Percentiles rank a stretch among this genome's conserved stretches.
These are phyloP conservation scores for Belonocnema kinseyi DNA, from an alignment of 1,140 invertebrate genomes.

Conservation along the genomic window DNA sequence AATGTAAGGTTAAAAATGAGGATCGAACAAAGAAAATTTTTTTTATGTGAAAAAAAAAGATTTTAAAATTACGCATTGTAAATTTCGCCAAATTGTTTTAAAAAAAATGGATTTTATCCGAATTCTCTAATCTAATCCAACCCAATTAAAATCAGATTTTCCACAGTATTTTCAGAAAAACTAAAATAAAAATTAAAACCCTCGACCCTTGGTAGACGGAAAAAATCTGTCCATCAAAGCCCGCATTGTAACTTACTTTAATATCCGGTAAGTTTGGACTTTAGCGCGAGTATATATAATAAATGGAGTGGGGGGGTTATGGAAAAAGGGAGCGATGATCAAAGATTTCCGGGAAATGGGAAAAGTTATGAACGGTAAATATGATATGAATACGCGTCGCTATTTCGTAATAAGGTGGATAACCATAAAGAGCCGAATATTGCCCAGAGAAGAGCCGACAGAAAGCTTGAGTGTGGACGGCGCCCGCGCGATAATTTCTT, in stretches of 20 bases:
- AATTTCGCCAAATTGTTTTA: too few relatives aligned
- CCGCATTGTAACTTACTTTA: slow-evolving; percentile 14
- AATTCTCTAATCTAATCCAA: too few relatives aligned
- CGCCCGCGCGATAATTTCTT: slow-evolving; percentile 53
- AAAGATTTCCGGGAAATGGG: slow-evolving; percentile 14
- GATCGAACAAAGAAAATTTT: too few relatives aligned
- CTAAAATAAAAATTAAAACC: background rate
- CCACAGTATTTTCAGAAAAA: background rate
- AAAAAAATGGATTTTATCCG: too few relatives aligned
- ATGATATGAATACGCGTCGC: slow-evolving; percentile 66
- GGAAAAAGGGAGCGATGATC: slow-evolving; percentile 34
- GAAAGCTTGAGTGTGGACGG: slow-evolving; percentile 65
- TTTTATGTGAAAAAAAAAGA: too few relatives aligned
- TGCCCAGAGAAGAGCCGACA: slow-evolving; percentile 55
- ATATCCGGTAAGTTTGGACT: slow-evolving; percentile 20
- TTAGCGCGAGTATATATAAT: slow-evolving; percentile 23
- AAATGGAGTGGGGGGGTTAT: slow-evolving; percentile 21
- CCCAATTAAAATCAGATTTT: background rate
- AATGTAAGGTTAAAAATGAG: too few relatives aligned
- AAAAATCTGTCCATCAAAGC: slow-evolving; percentile 4
- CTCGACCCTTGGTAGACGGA: background rate
- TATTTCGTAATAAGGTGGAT: slow-evolving; percentile 58
- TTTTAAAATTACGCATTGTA: too few relatives aligned
- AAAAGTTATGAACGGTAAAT: slow-evolving; percentile 56
- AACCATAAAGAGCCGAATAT: slow-evolving; percentile 44